Evolutionary conservation across 1,140 invertebrate genomes (phyloP).

Genomic region (Andrena cerasifolii): DNA sequence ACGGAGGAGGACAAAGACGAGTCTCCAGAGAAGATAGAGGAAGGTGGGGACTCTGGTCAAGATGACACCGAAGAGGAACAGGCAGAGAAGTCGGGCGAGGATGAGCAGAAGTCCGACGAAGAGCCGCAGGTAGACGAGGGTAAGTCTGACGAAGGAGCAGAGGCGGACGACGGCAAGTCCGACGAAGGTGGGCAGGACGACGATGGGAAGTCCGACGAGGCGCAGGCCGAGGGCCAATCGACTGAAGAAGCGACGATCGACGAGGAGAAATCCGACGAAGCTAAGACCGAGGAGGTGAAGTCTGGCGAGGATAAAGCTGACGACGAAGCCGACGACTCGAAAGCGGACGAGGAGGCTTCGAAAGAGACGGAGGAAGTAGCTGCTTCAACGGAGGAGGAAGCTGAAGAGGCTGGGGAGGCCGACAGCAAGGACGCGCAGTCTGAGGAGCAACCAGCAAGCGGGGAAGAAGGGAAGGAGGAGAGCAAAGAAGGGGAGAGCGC

Average conservation of each 20-base stretch:
- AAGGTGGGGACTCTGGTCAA: conserved; percentile 24
- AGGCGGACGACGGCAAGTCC: not conserved
- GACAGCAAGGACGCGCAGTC: conserved; percentile 6
- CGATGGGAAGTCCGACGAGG: conserved; percentile 59
- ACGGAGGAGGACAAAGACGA: conserved; percentile 32
- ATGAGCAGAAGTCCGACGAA: conserved; percentile 52
- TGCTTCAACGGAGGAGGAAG: conserved; percentile 29
- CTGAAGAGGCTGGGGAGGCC: conserved; percentile 23
- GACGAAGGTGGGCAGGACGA: conserved; percentile 34
- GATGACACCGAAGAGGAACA: conserved; percentile 7
- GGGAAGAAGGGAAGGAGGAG: conserved; percentile 40
- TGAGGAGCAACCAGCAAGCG: conserved; percentile 15
- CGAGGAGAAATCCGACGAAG: conserved; percentile 56
- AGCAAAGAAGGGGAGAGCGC: conserved; percentile 41
- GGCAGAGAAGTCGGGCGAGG: conserved; percentile 13
- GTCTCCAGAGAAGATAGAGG: conserved; percentile 38
- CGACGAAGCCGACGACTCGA: conserved; percentile 45
- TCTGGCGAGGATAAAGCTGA: conserved; percentile 41
- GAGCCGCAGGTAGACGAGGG: conserved; percentile 35
- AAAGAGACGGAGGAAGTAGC: conserved; percentile 38
- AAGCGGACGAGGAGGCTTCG: conserved; percentile 35
- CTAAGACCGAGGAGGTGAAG: conserved; percentile 34
- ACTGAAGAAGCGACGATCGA: conserved; percentile 62
- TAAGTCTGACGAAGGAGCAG: conserved; percentile 8
- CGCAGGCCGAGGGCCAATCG: conserved; percentile 70